Percentiles rank a stretch among this genome's conserved stretches.
Conservation (phyloP, 2,113 vertebrate species). For the Dicerorhinus sumatrensis region DNA sequence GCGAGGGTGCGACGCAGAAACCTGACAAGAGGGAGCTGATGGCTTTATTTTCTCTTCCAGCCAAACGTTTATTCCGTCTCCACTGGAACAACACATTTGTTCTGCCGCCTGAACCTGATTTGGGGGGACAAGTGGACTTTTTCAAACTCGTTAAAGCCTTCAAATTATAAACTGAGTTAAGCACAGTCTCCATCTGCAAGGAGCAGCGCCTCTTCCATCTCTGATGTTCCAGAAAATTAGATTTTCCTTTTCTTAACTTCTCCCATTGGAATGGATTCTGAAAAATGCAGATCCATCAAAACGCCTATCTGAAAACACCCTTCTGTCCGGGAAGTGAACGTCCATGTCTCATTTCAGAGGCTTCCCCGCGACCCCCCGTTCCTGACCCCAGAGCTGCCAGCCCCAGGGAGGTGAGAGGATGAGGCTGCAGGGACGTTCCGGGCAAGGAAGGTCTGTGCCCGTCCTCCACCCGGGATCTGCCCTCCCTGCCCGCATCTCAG, state of each 20-base stretch:
- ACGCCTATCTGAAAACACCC: background rate
- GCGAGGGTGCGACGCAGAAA: background rate
- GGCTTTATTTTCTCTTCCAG: background rate
- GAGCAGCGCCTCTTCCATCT: background rate
- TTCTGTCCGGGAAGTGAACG: background rate
- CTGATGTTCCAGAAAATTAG: background rate
- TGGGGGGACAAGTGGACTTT: background rate
- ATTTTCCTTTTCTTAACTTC: background rate
- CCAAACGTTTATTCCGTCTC: constrained; percentile 24
- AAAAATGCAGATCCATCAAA: background rate
- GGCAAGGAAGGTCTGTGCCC: rapidly evolving
- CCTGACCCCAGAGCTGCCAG: background rate
- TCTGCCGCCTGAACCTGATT: constrained; percentile 5
- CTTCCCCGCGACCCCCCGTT: rapidly evolving
- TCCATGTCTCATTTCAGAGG: background rate
- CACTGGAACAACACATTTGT: background rate
- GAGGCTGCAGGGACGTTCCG: rapidly evolving
- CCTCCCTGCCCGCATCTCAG: background rate
- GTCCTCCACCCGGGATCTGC: rapidly evolving
- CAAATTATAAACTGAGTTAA: background rate
- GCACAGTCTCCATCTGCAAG: rapidly evolving
- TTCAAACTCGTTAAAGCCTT: background rate
- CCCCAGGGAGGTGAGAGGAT: rapidly evolving
- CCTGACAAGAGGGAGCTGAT: background rate
- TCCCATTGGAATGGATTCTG: background rate